Percentiles rank a stretch among this genome's conserved stretches.
phyloP scores from a whole-genome alignment of 2,888 invertebrate genomes.

The Cyaniris semiargus region DNA sequence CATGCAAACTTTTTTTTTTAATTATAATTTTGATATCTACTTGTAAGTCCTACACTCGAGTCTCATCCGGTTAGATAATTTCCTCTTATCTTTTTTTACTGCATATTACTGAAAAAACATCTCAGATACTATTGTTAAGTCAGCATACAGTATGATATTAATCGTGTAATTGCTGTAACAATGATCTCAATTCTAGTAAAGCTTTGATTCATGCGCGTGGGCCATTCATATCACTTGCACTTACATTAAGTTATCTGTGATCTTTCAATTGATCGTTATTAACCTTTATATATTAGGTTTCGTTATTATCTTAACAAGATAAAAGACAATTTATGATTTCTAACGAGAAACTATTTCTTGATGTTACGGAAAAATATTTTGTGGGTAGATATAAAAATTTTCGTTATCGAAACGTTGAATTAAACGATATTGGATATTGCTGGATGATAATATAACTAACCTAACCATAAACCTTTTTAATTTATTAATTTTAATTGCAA shows the following conservation, averaged over 20 bases:
- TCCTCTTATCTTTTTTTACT: background rate
- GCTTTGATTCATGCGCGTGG: constrained; percentile 38
- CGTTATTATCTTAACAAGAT: background rate
- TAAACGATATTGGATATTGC: too few relatives aligned
- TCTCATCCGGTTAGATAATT: too few relatives aligned
- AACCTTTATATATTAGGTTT: background rate
- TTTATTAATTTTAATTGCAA: too few relatives aligned
- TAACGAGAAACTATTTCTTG: too few relatives aligned
- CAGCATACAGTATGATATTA: constrained; percentile 55
- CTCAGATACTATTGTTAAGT: constrained; percentile 39
- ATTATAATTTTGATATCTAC: too few relatives aligned
- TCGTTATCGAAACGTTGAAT: too few relatives aligned
- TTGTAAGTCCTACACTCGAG: too few relatives aligned
- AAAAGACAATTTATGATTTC: background rate
- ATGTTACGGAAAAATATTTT: too few relatives aligned
- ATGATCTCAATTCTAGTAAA: constrained; percentile 36
- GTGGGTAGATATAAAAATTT: too few relatives aligned
- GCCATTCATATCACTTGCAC: constrained; percentile 35
- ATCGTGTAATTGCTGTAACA: constrained; percentile 46
- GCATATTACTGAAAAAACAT: background rate
- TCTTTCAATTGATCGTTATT: background rate
- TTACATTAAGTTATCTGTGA: constrained; percentile 33
- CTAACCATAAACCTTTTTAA: background rate
- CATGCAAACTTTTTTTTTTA: too few relatives aligned
- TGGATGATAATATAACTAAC: too few relatives aligned